Percentiles rank a stretch among this genome's conserved stretches.
Evolutionary conservation across 1,140 invertebrate species (phyloP).

Genomic region (Coenobita brevimanus): DNA sequence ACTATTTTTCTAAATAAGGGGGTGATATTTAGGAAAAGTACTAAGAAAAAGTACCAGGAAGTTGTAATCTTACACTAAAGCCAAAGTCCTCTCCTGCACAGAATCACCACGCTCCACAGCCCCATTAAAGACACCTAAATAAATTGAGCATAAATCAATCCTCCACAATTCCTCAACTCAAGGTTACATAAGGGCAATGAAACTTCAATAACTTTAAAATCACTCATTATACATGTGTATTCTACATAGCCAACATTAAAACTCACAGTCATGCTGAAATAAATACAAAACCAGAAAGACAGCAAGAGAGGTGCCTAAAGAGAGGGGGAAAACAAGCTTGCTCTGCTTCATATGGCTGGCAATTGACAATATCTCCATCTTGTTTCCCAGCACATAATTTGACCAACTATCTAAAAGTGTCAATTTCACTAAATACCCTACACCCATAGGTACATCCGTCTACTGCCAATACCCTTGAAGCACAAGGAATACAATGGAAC

Average conservation of each 20-base stretch:
- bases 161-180: too few species aligned
- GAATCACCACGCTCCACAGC: too few species aligned
- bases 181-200: not conserved
- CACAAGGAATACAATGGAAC: not conserved
- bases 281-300: not conserved
- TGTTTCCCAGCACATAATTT: slow-evolving; percentile 8
- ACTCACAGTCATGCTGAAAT: not conserved
- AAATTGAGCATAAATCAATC: too few species aligned
- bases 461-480: not conserved
- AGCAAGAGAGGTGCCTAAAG: not conserved
- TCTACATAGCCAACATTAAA: not conserved
- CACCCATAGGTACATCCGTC: not conserved
- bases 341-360: not conserved
- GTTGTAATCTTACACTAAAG: too few species aligned
- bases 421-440: not conserved
- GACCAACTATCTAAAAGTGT: slow-evolving; percentile 3
- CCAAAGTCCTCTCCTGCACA: too few species aligned
- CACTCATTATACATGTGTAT: not conserved
- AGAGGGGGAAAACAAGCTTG: not conserved
- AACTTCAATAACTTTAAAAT: not conserved
- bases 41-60: too few species aligned
- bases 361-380: slow-evolving; percentile 42
- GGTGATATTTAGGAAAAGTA: too few species aligned
- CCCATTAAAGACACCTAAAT: too few species aligned
- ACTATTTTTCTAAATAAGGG: too few species aligned